Percentiles rank a stretch among this genome's conserved stretches.
These are phyloP conservation scores for Schlechtendalia chinensis DNA, from an alignment of 1,140 invertebrate genomes.

Conservation along the genomic window DNA sequence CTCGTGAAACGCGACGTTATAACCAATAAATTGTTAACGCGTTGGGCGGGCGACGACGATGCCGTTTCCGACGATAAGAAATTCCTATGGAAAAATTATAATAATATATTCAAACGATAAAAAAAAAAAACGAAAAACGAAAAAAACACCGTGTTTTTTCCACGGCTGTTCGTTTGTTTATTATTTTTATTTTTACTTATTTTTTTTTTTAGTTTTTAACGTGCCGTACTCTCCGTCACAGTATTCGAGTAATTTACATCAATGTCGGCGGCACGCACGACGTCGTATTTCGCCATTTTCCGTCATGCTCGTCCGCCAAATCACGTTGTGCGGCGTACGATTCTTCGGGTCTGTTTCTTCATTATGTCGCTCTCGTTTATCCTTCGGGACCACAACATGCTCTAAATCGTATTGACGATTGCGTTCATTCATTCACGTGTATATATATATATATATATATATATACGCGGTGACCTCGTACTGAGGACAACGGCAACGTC, in stretches of 20 bases:
- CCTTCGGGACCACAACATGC: background rate
- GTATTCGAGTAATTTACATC: slow-evolving; percentile 11
- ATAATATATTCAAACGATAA: background rate
- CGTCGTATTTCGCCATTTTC: background rate
- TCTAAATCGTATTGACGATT: too few species aligned
- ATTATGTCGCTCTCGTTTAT: background rate
- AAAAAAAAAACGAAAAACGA: too few species aligned
- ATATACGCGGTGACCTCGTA: too few species aligned
- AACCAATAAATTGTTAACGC: too few species aligned
- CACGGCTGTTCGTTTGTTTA: background rate
- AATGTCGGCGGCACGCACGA: background rate
- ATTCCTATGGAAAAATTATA: too few species aligned
- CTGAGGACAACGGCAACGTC: too few species aligned
- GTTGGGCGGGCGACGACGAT: too few species aligned
- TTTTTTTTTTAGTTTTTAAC: background rate
- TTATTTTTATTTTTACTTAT: background rate
- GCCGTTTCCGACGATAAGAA: too few species aligned
- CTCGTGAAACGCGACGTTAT: too few species aligned
- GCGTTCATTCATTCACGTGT: background rate
- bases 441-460: too few species aligned
- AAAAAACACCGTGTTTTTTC: background rate
- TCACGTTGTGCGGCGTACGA: background rate
- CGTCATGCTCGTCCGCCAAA: background rate
- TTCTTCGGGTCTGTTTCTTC: background rate
- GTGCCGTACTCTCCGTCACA: background rate